A percentile compares a stretch with the other conserved stretches of the same genome.
Evolutionary conservation across 2,888 invertebrate species (phyloP).

Genomic region (Mayetiola destructor): DNA sequence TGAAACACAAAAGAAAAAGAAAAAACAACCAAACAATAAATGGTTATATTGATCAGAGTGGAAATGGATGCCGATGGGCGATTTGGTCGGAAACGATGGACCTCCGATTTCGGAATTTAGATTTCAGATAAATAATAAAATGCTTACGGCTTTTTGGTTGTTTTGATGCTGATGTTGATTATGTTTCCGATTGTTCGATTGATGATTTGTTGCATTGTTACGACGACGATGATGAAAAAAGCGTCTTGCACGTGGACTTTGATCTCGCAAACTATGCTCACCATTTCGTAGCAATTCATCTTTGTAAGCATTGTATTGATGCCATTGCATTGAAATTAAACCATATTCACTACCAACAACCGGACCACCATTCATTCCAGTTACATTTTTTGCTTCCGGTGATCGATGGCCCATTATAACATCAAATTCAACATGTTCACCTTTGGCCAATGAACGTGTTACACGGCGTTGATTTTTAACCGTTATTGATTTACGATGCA

Average conservation of each 20-base stretch:
- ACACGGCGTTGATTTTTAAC: background rate
- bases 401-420: background rate
- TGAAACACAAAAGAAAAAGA: no score
- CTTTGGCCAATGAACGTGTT: slow-evolving; percentile 2
- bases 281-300: background rate
- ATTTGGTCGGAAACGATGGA: background rate
- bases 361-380: background rate
- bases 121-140: no score
- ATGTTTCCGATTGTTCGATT: no score
- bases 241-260: background rate
- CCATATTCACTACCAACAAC: slow-evolving; percentile 3
- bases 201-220: no score
- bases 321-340: slow-evolving; percentile 2
- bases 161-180: no score
- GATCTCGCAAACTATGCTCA: background rate
- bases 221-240: background rate
- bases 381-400: slow-evolving; percentile 4
- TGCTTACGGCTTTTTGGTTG: no score
- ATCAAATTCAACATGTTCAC: slow-evolving; percentile 4
- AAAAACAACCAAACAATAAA: no score
- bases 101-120: no score
- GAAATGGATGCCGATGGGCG: background rate
- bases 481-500: background rate
- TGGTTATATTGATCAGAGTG: no score
- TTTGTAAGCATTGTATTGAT: slow-evolving; percentile 1